A percentile compares a stretch with the other conserved stretches of the same genome.
These are phyloP conservation scores for Nephrocerus scutellatus DNA, from an alignment of 2,888 invertebrate species.

Conservation along the genomic window DNA sequence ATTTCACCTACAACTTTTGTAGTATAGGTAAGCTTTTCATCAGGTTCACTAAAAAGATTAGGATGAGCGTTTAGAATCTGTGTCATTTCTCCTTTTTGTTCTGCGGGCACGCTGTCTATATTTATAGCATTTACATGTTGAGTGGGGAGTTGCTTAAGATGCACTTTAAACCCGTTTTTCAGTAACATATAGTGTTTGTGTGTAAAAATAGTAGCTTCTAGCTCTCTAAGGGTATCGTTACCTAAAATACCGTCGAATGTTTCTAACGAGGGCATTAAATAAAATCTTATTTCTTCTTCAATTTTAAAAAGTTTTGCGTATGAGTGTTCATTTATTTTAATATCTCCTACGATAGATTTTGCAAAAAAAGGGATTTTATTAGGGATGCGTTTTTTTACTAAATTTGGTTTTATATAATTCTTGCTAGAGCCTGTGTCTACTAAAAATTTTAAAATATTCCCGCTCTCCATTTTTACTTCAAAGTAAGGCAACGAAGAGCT, in stretches of 20 bases:
- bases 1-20: too few species aligned
- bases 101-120: not conserved
- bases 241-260: constrained; percentile 7
- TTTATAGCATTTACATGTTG: constrained; percentile 4
- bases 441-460: constrained; percentile 7
- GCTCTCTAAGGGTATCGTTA: constrained; percentile 4
- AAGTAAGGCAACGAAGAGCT: constrained; percentile 13
- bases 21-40: constrained; percentile 6
- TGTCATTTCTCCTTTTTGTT: not conserved
- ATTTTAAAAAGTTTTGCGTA: constrained; percentile 10
- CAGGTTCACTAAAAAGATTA: constrained; percentile 3
- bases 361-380: constrained; percentile 10
- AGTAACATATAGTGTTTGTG: not conserved
- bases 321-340: constrained; percentile 9
- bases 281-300: constrained; percentile 6
- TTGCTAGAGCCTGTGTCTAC: too few species aligned
- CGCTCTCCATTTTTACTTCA: constrained; percentile 11
- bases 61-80: not conserved
- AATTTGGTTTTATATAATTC: constrained; percentile 6
- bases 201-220: not conserved
- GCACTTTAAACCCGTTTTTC: not conserved
- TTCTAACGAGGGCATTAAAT: constrained; percentile 4
- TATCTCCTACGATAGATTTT: constrained; percentile 10
- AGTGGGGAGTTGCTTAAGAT: constrained; percentile 3
- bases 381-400: constrained; percentile 9